Percentiles rank a stretch among this genome's conserved stretches.
These are phyloP conservation scores for Erinaceus europaeus DNA, from an alignment of 2,113 vertebrate species.

Conservation along the genomic window DNA sequence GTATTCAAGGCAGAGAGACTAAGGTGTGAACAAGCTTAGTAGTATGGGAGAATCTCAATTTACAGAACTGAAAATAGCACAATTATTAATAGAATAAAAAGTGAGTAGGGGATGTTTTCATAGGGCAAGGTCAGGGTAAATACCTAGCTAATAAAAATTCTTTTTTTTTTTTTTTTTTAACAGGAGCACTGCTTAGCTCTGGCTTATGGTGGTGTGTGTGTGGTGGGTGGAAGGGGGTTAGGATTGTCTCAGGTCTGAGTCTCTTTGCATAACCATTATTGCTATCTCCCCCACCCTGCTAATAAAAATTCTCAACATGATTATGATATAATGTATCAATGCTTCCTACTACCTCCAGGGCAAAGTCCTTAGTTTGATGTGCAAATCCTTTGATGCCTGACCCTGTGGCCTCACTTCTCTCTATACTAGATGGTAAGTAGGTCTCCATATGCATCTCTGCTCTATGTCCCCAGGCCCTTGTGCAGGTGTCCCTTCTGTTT, in stretches of 20 bases:
- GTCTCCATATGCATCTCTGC: accelerated
- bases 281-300: too few relatives aligned
- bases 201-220: too few relatives aligned
- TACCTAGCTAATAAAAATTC: neutral
- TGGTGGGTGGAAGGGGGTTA: too few relatives aligned
- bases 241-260: too few relatives aligned
- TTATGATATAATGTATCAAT: neutral
- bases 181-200: neutral
- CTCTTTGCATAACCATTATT: too few relatives aligned
- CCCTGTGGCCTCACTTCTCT: neutral
- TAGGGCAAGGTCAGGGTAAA: neutral
- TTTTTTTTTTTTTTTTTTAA: too few relatives aligned
- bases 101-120: neutral
- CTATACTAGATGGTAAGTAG: accelerated
- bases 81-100: neutral
- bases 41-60: too few relatives aligned
- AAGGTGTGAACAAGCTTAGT: neutral
- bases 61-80: neutral
- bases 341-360: neutral
- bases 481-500: too few relatives aligned
- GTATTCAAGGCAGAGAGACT: neutral
- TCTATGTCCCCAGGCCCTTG: neutral
- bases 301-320: neutral
- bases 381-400: neutral
- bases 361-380: neutral